These are phyloP conservation scores for Pristionchus exspectatus DNA, from an alignment of 2,888 invertebrate genomes.

Conservation along the genomic window DNA sequence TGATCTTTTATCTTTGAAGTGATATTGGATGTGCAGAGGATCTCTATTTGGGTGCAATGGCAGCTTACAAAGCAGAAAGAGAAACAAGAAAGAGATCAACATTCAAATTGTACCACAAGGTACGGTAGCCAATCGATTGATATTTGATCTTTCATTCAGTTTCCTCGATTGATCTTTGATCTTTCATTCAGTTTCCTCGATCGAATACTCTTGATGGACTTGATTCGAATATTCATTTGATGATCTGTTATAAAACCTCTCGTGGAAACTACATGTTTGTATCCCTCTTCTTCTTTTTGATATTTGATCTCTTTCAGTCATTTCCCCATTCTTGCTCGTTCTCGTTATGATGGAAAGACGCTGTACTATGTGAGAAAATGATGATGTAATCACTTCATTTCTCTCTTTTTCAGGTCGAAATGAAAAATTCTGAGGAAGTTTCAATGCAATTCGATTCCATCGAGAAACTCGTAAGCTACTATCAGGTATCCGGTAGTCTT, in stretches of 20 bases:
- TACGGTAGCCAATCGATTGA: not conserved
- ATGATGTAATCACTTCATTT: not conserved
- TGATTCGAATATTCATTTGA: not conserved
- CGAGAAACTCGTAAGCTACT: slow-evolving; percentile 9
- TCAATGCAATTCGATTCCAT: not conserved
- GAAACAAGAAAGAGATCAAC: slow-evolving; percentile 43
- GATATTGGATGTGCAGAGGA: slow-evolving; percentile 33
- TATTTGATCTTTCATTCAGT: not conserved
- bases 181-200: slow-evolving; percentile 17
- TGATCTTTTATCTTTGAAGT: slow-evolving; percentile 13
- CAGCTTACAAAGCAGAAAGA: slow-evolving; percentile 6
- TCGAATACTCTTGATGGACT: not conserved
- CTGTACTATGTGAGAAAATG: slow-evolving; percentile 21
- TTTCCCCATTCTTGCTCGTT: slow-evolving; percentile 9
- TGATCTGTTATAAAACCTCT: slow-evolving; percentile 37
- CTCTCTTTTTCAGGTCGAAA: not conserved
- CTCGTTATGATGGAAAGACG: not conserved
- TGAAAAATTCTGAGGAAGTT: not conserved
- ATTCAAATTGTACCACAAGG: slow-evolving; percentile 28
- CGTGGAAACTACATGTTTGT: not conserved
- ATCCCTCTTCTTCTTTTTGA: not conserved
- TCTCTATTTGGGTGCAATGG: slow-evolving; percentile 31
- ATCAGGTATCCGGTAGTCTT: slow-evolving; percentile 24
- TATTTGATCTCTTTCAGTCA: slow-evolving; percentile 11
- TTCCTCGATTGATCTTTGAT: not conserved